phyloP scores from a whole-genome alignment of 2,888 invertebrate genomes.

The Trisateles emortualis region DNA sequence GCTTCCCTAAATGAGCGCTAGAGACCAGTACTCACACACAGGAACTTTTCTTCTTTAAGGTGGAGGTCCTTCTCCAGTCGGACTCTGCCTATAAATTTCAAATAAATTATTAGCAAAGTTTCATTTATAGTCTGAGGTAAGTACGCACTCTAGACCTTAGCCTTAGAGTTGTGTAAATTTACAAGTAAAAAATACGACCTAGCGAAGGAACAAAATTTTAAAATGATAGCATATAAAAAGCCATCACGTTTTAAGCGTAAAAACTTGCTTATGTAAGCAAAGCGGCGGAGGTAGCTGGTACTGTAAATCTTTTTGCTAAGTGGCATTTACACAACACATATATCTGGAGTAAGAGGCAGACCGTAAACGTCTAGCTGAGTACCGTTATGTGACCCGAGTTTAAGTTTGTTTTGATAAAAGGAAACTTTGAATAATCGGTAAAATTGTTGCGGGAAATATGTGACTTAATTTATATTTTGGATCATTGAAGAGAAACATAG shows the following conservation, averaged over 20 bases:
- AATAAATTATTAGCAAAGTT: too few relatives aligned
- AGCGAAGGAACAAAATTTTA: slow-evolving; percentile 15
- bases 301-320: slow-evolving; percentile 80
- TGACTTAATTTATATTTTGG: neutral
- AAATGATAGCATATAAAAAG: slow-evolving; percentile 48
- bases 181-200: slow-evolving; percentile 8
- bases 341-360: slow-evolving; percentile 69
- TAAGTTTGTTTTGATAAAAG: slow-evolving; percentile 41
- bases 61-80: too few relatives aligned
- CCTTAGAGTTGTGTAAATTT: neutral
- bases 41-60: too few relatives aligned
- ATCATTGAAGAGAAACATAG: neutral
- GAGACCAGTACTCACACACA: too few relatives aligned
- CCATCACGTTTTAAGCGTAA: slow-evolving; percentile 43
- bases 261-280: slow-evolving; percentile 46
- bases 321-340: slow-evolving; percentile 83
- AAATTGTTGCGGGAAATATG: slow-evolving; percentile 19
- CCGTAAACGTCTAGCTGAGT: slow-evolving; percentile 77
- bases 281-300: slow-evolving; percentile 58
- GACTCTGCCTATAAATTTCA: too few relatives aligned
- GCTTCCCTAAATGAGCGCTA: too few relatives aligned
- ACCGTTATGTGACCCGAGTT: slow-evolving; percentile 57
- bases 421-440: slow-evolving; percentile 17
- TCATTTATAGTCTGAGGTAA: too few relatives aligned
- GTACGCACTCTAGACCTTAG: too few relatives aligned